These are phyloP conservation scores for Sarcoramphus papa DNA, from an alignment of 2,797 vertebrate genomes.

Conservation along the genomic window DNA sequence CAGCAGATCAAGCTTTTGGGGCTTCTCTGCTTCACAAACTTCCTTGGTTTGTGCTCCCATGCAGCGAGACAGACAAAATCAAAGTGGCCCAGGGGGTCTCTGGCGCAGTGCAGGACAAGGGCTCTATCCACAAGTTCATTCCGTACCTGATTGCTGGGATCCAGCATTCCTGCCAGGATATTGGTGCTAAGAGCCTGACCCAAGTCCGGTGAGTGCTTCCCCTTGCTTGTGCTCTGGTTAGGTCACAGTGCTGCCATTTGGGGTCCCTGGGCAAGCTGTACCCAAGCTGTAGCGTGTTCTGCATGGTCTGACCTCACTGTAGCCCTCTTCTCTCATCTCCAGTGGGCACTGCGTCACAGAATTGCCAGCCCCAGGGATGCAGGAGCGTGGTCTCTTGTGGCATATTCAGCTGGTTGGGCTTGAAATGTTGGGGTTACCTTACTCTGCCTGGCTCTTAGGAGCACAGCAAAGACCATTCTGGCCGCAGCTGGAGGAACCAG, in stretches of 20 bases:
- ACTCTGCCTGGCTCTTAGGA: not conserved
- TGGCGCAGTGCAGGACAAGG: slow-evolving; percentile 96
- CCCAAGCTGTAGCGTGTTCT: not conserved
- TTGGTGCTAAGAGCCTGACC: slow-evolving; percentile 93
- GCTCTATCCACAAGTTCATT: slow-evolving; percentile 96
- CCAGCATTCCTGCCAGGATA: slow-evolving; percentile 98
- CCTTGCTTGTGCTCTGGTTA: not conserved
- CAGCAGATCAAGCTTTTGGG: not conserved
- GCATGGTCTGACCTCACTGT: not conserved
- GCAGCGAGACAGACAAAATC: slow-evolving; percentile 95
- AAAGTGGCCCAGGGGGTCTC: slow-evolving; percentile 98
- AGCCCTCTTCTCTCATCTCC: not conserved
- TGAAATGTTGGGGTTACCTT: not conserved
- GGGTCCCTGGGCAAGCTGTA: not conserved
- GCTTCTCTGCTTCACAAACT: not conserved
- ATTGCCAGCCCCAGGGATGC: not conserved
- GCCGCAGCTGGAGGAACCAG: not conserved
- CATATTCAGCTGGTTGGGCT: not conserved
- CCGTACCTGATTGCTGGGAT: slow-evolving; percentile 94
- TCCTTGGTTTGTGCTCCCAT: not conserved
- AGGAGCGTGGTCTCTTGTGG: not conserved
- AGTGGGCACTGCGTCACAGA: not conserved
- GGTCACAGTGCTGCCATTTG: not conserved
- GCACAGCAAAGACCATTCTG: not conserved
- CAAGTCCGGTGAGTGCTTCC: slow-evolving; percentile 84